Conservation (phyloP, 2,888 invertebrate species). For the Lepas anatifera region DNA sequence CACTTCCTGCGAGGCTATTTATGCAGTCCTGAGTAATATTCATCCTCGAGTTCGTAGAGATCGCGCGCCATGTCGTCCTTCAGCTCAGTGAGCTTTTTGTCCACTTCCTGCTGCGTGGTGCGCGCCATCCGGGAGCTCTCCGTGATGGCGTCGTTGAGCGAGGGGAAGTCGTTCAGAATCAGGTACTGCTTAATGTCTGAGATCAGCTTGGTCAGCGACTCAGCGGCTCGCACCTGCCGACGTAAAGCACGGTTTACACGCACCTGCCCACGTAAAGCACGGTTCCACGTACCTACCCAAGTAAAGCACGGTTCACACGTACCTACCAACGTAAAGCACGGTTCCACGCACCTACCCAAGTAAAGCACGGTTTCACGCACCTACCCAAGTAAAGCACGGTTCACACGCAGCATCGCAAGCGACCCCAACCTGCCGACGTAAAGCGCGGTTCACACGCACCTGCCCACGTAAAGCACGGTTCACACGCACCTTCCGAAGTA, state of each 20-base stretch:
- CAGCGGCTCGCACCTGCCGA: constrained; percentile 72
- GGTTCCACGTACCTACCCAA: no score
- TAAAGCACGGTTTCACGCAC: no score
- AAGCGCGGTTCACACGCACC: no score
- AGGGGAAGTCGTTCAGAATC: constrained; percentile 94
- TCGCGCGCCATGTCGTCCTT: constrained; percentile 92
- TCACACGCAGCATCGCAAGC: no score
- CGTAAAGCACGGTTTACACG: constrained; percentile 4
- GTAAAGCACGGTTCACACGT: no score
- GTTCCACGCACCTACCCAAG: no score
- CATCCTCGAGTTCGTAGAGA: constrained; percentile 81
- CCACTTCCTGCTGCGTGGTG: constrained; percentile 71
- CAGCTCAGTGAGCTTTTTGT: constrained; percentile 79
- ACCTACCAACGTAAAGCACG: no score
- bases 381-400: no score
- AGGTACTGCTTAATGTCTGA: constrained; percentile 96
- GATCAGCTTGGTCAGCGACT: constrained; percentile 91
- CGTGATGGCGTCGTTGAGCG: constrained; percentile 93
- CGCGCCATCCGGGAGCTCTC: constrained; percentile 80
- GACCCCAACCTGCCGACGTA: no score
- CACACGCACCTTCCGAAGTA: no score
- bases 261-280: no score
- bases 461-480: constrained; percentile 28
- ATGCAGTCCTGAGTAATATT: constrained; percentile 77
- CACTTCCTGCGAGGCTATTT: no score